Percentiles rank a stretch among this genome's conserved stretches.
These are phyloP conservation scores for Cynopterus brachyotis DNA, from an alignment of 2,113 vertebrate species.

Conservation along the genomic window DNA sequence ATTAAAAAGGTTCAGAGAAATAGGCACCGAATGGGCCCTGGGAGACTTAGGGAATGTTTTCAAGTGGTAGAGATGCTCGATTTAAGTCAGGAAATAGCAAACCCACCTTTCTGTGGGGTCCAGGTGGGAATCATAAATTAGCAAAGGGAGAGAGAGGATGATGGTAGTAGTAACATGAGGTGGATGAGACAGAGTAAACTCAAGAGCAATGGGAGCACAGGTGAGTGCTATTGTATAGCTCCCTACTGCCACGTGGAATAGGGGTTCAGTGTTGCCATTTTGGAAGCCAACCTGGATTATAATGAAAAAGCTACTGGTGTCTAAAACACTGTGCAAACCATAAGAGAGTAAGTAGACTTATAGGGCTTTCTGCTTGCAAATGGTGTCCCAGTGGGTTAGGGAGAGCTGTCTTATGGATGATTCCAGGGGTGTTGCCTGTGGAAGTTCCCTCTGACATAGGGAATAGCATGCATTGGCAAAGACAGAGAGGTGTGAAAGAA, in stretches of 20 bases:
- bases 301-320: not conserved
- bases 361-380: not conserved
- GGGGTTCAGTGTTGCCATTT: not conserved
- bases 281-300: not conserved
- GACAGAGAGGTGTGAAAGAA: accelerated
- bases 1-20: not conserved
- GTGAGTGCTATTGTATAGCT: not conserved
- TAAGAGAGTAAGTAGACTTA: not conserved
- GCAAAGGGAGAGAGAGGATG: accelerated
- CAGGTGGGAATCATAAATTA: no score
- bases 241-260: no score
- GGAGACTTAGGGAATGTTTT: not conserved
- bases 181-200: accelerated
- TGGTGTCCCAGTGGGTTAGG: not conserved
- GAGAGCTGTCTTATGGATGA: accelerated
- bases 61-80: not conserved
- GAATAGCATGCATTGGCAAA: accelerated
- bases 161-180: accelerated
- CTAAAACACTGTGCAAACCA: not conserved
- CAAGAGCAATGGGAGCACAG: accelerated
- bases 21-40: no score
- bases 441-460: not conserved
- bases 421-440: accelerated
- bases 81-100: no score
- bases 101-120: accelerated